Evolutionary conservation across 1,140 invertebrate species (phyloP), one percentile per base, ranked within the genome.

Genomic region (Drosophila bifasciata): DNA sequence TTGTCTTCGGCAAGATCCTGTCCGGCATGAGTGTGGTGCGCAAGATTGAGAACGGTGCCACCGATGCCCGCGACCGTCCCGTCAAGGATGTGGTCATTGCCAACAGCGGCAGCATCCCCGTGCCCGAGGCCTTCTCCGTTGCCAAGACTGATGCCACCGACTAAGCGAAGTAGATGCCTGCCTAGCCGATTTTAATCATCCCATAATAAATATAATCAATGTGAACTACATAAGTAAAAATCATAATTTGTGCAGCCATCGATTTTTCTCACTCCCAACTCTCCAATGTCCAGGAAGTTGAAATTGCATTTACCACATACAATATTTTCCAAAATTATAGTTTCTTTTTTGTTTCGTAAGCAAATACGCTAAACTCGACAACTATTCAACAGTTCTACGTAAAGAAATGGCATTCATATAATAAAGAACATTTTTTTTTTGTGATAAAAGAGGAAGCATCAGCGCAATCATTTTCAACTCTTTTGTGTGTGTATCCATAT

Each of bases 1-100:
- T 99, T 74, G 98, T 99, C 15, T 99, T 99, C 92, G 99, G 98
- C 61, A 99, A 99, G 94, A 71, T 92, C 16, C 40, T 92, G 3
- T 86, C 84, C n/a, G 91, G 91, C 66, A 92, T 92, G 96, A 93
- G 96, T 92, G 92, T 98, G 55, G 95, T 99, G 8, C 94, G 95
- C 50, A 96, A 96, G 92, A 97, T 99, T 86, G 97, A 99, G 92
- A 93, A 92, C 32, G 93, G 92, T 4, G 92, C 92, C 40, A 98
- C 97, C 9, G 95, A 97, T 90, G 92, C 92, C 21, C 93, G 94
- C 73, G 97, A 98, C 91, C 94, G 93, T 64, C 97, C 97, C 51
- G 90, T 92, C n/a, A 94, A 95, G 77, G 96, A 97, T 91, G 95
- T 98, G 40, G 93, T 95, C 4, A 98, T 98, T 90, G 93, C 92